A percentile compares a stretch with the other conserved stretches of the same genome.
Conservation (phyloP, 1,140 invertebrate species). For the Psilanteris sp. region DNA sequence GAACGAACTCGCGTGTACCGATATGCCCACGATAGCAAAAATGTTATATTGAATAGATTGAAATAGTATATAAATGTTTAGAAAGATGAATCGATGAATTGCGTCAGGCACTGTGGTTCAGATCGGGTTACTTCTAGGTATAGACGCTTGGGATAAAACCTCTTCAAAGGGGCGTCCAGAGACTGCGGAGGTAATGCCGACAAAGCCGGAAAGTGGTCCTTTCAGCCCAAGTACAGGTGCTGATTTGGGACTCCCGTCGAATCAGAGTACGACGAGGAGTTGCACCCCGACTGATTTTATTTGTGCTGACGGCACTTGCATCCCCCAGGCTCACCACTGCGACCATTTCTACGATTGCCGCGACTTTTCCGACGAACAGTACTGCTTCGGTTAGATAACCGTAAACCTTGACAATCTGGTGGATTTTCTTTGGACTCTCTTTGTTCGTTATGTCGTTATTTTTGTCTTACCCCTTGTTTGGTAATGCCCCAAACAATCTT, state of each 20-base stretch:
- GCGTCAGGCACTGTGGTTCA: conserved; percentile 69
- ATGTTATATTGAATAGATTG: too few relatives aligned
- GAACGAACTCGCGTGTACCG: too few relatives aligned
- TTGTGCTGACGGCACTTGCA: conserved; percentile 85
- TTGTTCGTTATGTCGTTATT: background rate
- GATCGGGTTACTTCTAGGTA: conserved; percentile 79
- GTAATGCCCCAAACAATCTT: too few relatives aligned
- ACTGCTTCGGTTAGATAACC: conserved; percentile 86
- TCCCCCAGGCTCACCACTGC: conserved; percentile 85
- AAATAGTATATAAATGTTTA: too few relatives aligned
- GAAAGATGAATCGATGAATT: conserved; percentile 35
- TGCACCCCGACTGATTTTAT: conserved; percentile 82
- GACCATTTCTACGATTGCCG: conserved; percentile 93
- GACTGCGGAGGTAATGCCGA: conserved; percentile 65
- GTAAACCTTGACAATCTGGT: conserved; percentile 72
- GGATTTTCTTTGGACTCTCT: conserved; percentile 34
- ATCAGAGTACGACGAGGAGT: conserved; percentile 74
- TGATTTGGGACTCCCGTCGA: conserved; percentile 67
- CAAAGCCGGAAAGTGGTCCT: conserved; percentile 67
- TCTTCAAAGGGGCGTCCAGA: conserved; percentile 69
- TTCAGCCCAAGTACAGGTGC: conserved; percentile 69
- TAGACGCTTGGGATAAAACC: conserved; percentile 74
- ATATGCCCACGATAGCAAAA: too few relatives aligned
- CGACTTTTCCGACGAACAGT: conserved; percentile 94
- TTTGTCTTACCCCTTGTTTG: background rate